Base-by-base conservation (phyloP, 2,888 invertebrate species). In the Tridacna gigas region DNA sequence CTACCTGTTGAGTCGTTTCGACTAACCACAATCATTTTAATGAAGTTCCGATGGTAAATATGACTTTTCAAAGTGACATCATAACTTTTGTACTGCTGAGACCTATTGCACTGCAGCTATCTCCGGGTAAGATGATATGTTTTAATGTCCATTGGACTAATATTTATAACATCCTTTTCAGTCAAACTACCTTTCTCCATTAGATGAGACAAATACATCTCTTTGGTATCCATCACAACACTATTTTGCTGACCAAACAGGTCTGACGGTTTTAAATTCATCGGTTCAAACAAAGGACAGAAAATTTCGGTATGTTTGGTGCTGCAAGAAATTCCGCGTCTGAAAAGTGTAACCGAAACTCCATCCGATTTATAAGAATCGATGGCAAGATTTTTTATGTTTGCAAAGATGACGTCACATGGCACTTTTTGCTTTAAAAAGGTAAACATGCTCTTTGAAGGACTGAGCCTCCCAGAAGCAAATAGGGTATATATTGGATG, bases 81-180 rank as follows among this genome's bases (percentile, higher is more conserved):
- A 7, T 37, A 37, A 37, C 37, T 37, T 37, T 37, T 37, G 37
- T 4, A 2, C 37, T 37, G 37, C 3, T 37, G 37, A 4, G 2
- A 37, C 2, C 3, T 4, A 37, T 37, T 4, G 37, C 37, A 37
- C 37, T 4, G 13, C 63, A 63, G 13, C 22, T 63, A 63, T 63
- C 22, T 63, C 63, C 63, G 15, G 2, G 51, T 71, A 9, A 71
- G 47, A n/a, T 71, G 84, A 77, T 85, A 87, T 81, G 87, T 85
- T 60, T 83, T 83, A n/a, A 87, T 76, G 61, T 87, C 87, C 87
- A 87, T 87, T 5, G 87, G 83, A 15, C 63, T n/a, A 5, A 87
- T 25, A 9, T 26, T 12, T 15, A 87, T 56, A 25, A 20, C 47
- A 25, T 80, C 80, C 45, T 65, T 15, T n/a, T 51, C 20, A 5